Evolutionary conservation across 2,113 vertebrate genomes (phyloP).

Genomic region (Onychorhynchus coronatus): DNA sequence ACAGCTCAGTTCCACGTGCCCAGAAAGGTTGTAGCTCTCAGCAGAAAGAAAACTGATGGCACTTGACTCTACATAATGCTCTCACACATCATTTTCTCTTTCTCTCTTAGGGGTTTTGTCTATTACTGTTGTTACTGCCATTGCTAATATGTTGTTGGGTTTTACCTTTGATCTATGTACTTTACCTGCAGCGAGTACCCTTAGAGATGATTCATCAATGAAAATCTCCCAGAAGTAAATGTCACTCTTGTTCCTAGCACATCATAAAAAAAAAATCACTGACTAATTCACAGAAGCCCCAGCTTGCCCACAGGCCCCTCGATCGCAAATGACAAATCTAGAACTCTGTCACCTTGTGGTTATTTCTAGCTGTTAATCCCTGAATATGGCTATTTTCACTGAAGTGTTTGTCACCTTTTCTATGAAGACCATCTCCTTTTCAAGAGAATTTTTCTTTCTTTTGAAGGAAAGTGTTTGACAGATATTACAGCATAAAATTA

Average conservation of each 20-base stretch:
- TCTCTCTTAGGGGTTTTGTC: neutral
- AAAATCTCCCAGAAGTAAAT: neutral
- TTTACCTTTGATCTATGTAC: neutral
- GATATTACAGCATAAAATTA: neutral
- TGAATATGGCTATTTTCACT: neutral
- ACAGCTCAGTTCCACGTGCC: neutral
- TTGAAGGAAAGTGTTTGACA: neutral
- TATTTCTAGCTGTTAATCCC: neutral
- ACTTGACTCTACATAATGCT: neutral
- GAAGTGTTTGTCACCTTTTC: neutral
- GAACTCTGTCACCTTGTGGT: neutral
- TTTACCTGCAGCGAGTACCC: neutral
- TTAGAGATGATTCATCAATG: neutral
- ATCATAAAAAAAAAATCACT: neutral
- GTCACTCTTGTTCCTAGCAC: neutral
- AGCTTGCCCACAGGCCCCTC: neutral
- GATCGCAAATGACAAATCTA: neutral
- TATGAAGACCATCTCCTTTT: neutral
- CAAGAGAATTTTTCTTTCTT: neutral
- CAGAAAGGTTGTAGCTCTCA: neutral
- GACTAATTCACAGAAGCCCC: neutral
- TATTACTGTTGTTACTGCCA: neutral
- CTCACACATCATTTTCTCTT: neutral
- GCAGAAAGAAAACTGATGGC: neutral
- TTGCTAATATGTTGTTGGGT: neutral